These are phyloP conservation scores for Carollia perspicillata DNA, from an alignment of 2,113 vertebrate species.

Conservation along the genomic window DNA sequence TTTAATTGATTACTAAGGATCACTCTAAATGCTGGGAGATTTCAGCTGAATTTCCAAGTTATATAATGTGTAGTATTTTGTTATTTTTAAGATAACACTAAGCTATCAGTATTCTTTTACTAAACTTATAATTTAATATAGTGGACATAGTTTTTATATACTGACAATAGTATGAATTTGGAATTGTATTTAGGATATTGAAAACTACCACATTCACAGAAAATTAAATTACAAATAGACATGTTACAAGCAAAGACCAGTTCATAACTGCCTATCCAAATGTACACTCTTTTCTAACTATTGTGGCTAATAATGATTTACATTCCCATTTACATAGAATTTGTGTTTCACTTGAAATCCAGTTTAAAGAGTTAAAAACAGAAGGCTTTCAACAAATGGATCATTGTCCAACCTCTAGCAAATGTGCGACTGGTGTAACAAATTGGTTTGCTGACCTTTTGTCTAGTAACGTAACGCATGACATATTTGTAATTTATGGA, in stretches of 20 bases:
- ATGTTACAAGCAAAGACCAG: constrained; percentile 18
- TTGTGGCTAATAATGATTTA: constrained; percentile 18
- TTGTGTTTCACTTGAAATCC: constrained; percentile 48
- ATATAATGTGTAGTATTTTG: constrained; percentile 46
- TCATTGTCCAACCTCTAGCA: constrained; percentile 56
- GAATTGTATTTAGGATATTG: constrained; percentile 27
- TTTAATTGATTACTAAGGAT: constrained; percentile 64
- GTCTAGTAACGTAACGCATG: constrained; percentile 68
- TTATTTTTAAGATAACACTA: constrained; percentile 61
- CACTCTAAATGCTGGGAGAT: constrained; percentile 8
- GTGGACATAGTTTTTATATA: constrained; percentile 21
- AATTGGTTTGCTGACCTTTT: constrained; percentile 79
- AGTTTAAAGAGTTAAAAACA: constrained; percentile 56
- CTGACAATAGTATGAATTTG: constrained; percentile 43
- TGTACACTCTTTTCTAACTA: not conserved
- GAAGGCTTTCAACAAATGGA: constrained; percentile 48
- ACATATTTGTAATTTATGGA: constrained; percentile 78
- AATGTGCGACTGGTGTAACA: constrained; percentile 69
- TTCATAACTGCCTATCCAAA: not conserved
- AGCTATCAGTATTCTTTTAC: constrained; percentile 45
- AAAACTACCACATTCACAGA: not conserved
- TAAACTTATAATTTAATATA: constrained; percentile 17
- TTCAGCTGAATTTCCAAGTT: constrained; percentile 48
- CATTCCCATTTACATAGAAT: constrained; percentile 21
- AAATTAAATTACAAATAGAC: constrained; percentile 46